These are phyloP conservation scores for Phaetusa simplex DNA, from an alignment of 2,113 vertebrate genomes.

Conservation along the genomic window DNA sequence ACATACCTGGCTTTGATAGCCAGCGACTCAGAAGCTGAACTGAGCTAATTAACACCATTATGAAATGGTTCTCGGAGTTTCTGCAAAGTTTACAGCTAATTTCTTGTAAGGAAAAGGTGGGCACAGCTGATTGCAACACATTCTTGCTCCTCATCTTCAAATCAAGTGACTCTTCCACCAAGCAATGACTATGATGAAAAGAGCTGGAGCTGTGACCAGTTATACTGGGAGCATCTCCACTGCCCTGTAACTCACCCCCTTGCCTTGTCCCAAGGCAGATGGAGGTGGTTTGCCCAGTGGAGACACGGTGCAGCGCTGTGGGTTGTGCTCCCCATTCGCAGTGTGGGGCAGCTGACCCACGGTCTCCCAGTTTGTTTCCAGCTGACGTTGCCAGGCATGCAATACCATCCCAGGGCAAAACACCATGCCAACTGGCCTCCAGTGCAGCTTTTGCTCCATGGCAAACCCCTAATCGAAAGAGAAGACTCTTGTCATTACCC, in stretches of 20 bases:
- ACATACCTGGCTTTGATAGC: neutral
- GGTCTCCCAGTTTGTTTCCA: neutral
- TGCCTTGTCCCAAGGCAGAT: neutral
- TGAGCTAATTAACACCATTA: neutral
- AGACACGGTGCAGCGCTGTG: fast-evolving
- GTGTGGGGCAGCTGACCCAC: fast-evolving
- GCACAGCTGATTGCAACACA: neutral
- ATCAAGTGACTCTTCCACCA: neutral
- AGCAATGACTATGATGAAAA: neutral
- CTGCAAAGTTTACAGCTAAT: neutral
- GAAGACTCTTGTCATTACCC: neutral
- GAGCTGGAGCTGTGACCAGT: neutral
- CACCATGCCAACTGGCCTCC: fast-evolving
- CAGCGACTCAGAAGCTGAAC: neutral
- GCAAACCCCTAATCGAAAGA: neutral
- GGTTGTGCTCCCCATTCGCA: fast-evolving
- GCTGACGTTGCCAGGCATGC: fast-evolving
- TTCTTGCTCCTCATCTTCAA: neutral
- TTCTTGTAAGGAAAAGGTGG: neutral
- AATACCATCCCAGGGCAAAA: neutral
- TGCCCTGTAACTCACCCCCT: neutral
- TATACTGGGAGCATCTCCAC: neutral
- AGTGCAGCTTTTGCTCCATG: neutral
- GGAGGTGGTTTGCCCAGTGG: neutral
- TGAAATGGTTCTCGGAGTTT: neutral